phyloP scores from a whole-genome alignment of 2,113 vertebrate genomes.

The Acanthisitta chloris region DNA sequence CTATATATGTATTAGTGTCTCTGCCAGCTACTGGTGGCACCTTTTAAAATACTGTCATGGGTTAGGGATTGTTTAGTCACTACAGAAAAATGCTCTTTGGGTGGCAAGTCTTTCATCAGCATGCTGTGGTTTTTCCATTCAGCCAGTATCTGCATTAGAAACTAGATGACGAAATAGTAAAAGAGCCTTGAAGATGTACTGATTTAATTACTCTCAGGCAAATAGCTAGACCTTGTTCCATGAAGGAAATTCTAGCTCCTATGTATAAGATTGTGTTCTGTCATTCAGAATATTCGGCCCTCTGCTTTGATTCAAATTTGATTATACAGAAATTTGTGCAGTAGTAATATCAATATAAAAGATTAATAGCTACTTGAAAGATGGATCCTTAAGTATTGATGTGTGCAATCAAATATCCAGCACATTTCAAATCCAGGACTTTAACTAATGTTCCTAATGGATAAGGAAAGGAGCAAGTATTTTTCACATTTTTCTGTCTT shows the following conservation, averaged over 20 bases:
- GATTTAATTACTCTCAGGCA: background rate
- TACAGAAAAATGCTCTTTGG: background rate
- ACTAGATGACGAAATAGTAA: background rate
- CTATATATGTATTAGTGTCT: background rate
- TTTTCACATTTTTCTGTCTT: background rate
- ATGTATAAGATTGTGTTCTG: background rate
- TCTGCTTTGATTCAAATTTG: slow-evolving; percentile 32
- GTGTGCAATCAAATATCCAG: background rate
- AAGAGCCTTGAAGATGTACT: background rate
- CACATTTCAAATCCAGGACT: background rate
- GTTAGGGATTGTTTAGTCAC: background rate
- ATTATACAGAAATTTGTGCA: background rate
- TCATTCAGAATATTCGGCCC: background rate
- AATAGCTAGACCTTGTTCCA: background rate
- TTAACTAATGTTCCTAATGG: background rate
- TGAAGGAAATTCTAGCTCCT: background rate
- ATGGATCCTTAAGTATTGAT: background rate
- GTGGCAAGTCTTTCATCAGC: background rate
- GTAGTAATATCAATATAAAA: background rate
- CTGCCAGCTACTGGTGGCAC: background rate
- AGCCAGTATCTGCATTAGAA: background rate
- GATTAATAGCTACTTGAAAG: background rate
- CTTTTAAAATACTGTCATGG: background rate
- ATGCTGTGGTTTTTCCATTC: background rate
- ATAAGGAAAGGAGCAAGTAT: background rate